Conservation (phyloP, 2,113 vertebrate genomes). For the Sterrhoptilus dennistouni region DNA sequence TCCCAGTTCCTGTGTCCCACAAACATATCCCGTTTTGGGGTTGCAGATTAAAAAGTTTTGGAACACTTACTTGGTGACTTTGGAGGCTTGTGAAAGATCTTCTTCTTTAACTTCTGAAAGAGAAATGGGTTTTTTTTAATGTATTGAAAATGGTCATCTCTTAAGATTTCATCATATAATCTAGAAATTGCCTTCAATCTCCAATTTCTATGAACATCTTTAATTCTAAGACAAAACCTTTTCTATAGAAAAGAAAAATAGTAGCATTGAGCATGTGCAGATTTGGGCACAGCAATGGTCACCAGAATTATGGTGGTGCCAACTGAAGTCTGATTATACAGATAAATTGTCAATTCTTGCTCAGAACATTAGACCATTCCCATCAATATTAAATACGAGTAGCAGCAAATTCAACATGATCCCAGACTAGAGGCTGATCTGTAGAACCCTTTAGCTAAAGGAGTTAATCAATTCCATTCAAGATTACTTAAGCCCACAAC, state of each 20-base stretch:
- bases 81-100: slow-evolving; percentile 75
- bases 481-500: not conserved
- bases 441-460: not conserved
- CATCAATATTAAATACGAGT: not conserved
- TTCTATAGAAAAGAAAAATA: not conserved
- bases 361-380: not conserved
- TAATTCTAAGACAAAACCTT: not conserved
- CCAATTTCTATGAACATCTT: not conserved
- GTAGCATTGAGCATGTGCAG: not conserved
- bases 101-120: slow-evolving; percentile 79
- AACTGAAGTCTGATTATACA: not conserved
- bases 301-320: not conserved
- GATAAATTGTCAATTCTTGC: not conserved
- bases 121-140: not conserved
- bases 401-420: not conserved
- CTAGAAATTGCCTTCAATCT: not conserved
- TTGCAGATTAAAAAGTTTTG: not conserved
- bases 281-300: not conserved
- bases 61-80: slow-evolving; percentile 83
- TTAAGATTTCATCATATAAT: not conserved
- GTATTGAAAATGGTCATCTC: not conserved
- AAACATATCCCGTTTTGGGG: not conserved
- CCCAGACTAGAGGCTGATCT: not conserved
- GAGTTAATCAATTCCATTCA: not conserved
- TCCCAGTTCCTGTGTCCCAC: not conserved